Conservation (phyloP, 2,797 vertebrate species). For the Pyrocephalus nanus region DNA sequence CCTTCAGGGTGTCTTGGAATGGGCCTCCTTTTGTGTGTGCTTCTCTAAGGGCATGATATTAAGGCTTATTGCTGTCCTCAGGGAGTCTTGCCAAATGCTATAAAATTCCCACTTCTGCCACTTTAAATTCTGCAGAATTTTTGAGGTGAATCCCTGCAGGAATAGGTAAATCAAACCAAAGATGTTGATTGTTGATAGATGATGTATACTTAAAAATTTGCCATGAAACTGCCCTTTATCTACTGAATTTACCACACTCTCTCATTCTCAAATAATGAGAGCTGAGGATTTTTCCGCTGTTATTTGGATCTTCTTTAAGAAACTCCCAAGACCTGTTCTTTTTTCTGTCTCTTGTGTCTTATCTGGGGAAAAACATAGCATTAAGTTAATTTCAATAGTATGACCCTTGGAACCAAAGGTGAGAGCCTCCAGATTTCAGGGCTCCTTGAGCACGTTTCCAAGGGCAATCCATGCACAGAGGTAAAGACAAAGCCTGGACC, state of each 20-base stretch:
- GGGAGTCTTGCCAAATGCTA: background rate
- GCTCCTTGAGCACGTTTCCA: background rate
- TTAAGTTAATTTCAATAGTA: background rate
- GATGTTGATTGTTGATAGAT: background rate
- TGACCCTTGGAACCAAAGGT: background rate
- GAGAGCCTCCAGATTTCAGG: background rate
- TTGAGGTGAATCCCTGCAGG: rapidly evolving
- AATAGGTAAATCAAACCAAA: background rate
- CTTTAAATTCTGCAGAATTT: background rate
- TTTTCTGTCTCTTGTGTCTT: background rate
- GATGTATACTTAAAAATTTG: background rate
- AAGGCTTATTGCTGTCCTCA: background rate
- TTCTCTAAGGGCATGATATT: background rate
- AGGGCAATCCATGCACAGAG: background rate
- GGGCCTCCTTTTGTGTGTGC: rapidly evolving
- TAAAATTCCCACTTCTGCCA: background rate
- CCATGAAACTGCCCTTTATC: background rate
- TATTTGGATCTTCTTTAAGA: background rate
- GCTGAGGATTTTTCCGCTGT: background rate
- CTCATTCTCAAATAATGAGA: background rate
- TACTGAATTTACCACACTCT: background rate
- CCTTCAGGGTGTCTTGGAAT: background rate
- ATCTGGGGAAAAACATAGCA: background rate
- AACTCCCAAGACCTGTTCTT: background rate
- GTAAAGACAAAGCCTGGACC: background rate